Evolutionary conservation across 2,113 vertebrate species (phyloP), one percentile per base, ranked within the genome.

Genomic region (Triplophysa tibetana): DNA sequence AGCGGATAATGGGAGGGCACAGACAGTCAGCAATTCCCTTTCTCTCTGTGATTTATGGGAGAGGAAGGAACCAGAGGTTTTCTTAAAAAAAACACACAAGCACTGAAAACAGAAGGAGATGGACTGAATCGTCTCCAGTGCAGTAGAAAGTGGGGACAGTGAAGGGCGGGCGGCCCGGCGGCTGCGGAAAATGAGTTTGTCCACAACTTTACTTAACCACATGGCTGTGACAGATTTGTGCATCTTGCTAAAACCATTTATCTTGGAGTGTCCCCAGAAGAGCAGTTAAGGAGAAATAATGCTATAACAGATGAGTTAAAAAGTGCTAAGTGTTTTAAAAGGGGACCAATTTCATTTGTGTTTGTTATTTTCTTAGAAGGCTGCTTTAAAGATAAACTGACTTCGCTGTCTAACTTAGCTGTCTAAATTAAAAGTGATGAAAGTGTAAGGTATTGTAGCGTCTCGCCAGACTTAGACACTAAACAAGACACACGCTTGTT

Each of bases 41-140:
- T 65, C 70, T 65, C 52, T 65, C 8, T 62, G 33, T 72, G 65
- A 79, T 85, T 77, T 82, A 80, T 66, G 38, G 16, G 68, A 29
- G 56, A 60, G 19, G 12, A 58, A 77, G n/a, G 45, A 70, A 74
- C 66, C 19, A 62, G 4, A 48, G 33, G 58, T 50, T 62, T 19
- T 72, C 60, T n/a, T 19, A 58, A 9, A 21, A 10, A 21, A 17
- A 8, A 58, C 16, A 8, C 17, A 17, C 2, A 19, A 9, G 54
- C 9, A 45, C 1, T 58, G 54, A 21, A 58, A 58, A 43, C 14
- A 70, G 6, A 54, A 41, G 70, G 29, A 14, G 54, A 13, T 12
- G 33, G 52, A 17, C 17, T 60, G 79, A 54, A 29, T 29, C 52
- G 45, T 26, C 50, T 50, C 62, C 33, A 7, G 58, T 13, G 3